phyloP scores from a whole-genome alignment of 2,113 vertebrate species.

The Seriola aureovittata region DNA sequence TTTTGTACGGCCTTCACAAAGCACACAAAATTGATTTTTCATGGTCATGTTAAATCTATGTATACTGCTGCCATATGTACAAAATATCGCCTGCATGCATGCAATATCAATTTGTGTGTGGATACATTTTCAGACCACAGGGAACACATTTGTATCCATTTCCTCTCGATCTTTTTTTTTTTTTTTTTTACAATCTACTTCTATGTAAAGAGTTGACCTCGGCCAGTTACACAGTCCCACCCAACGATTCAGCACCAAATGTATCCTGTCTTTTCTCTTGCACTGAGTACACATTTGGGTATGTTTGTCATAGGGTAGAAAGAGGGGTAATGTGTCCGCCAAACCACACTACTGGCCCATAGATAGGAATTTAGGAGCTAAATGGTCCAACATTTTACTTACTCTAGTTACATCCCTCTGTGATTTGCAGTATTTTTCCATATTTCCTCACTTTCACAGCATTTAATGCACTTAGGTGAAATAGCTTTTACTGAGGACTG shows the following conservation, averaged over 20 bases:
- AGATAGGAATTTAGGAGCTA: slow-evolving; percentile 72
- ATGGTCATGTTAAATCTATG: slow-evolving; percentile 49
- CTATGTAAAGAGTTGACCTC: slow-evolving; percentile 32
- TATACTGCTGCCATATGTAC: slow-evolving; percentile 34
- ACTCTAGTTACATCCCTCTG: slow-evolving; percentile 63
- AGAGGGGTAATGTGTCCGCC: slow-evolving; percentile 53
- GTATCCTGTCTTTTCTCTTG: slow-evolving; percentile 49
- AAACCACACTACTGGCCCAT: slow-evolving; percentile 75
- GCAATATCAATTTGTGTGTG: slow-evolving; percentile 35
- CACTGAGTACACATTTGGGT: slow-evolving; percentile 57
- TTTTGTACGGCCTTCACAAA: slow-evolving; percentile 26
- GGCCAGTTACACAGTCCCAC: slow-evolving; percentile 33
- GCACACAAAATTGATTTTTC: slow-evolving; percentile 36
- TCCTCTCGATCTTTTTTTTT: not conserved
- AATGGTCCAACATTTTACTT: slow-evolving; percentile 70
- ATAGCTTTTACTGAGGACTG: slow-evolving; percentile 17
- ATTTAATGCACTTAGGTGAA: slow-evolving; percentile 40
- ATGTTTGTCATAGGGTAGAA: slow-evolving; percentile 61
- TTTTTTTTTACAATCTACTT: slow-evolving; percentile 5
- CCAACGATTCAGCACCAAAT: slow-evolving; percentile 47
- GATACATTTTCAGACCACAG: slow-evolving; percentile 41
- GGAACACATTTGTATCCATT: slow-evolving; percentile 22
- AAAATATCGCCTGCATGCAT: slow-evolving; percentile 51
- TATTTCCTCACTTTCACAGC: slow-evolving; percentile 43
- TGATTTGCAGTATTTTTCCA: slow-evolving; percentile 62